Evolutionary conservation across 2,797 vertebrate species (phyloP).

Genomic region (Hipposideros larvatus): DNA sequence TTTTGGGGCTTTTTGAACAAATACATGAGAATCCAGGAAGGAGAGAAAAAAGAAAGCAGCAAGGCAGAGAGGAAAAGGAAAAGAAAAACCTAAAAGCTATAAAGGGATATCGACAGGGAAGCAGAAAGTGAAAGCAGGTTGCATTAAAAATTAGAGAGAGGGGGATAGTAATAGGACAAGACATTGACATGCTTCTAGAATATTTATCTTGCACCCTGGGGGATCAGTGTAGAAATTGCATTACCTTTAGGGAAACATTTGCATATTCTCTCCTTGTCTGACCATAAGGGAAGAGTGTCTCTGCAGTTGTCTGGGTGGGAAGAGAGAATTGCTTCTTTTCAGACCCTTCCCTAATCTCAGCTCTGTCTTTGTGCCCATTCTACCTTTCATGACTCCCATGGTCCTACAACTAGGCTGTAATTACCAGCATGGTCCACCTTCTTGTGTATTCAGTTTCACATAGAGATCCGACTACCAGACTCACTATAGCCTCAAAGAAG

Average conservation of each 20-base stretch:
- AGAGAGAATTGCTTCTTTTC: neutral
- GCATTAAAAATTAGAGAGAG: neutral
- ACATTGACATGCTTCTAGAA: neutral
- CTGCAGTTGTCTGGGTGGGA: neutral
- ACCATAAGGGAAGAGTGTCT: neutral
- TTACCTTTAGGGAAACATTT: neutral
- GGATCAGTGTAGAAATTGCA: neutral
- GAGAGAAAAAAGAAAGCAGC: neutral
- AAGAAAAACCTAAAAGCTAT: neutral
- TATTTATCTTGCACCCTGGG: neutral
- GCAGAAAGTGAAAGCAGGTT: neutral
- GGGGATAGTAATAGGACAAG: neutral
- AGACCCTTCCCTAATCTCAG: neutral
- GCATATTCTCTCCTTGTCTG: neutral
- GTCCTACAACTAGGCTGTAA: neutral
- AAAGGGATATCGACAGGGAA: neutral
- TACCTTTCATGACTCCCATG: rapidly evolving
- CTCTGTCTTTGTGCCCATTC: neutral
- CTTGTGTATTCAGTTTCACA: neutral
- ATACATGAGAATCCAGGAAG: constrained; percentile 28
- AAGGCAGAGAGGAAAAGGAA: neutral
- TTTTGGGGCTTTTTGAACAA: constrained; percentile 54
- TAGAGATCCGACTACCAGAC: neutral
- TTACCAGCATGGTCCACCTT: neutral
- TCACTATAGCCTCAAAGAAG: neutral